Percentiles rank a stretch among this genome's conserved stretches.
Evolutionary conservation across 2,888 invertebrate genomes (phyloP).

Genomic region (Lasioglossum marginatum): DNA sequence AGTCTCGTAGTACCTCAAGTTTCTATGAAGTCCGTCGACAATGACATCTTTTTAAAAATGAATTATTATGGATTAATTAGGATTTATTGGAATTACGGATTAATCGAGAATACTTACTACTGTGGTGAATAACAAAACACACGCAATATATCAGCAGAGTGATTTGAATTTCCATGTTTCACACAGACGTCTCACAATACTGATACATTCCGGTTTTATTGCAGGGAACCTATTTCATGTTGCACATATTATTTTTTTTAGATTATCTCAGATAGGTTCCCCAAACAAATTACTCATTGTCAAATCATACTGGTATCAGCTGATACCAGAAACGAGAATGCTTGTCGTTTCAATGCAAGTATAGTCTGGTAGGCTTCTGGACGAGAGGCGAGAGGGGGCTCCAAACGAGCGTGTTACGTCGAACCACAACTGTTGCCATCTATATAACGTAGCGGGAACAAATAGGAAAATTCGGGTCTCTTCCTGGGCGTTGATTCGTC

Average conservation of each 20-base stretch:
- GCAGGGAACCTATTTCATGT: slow-evolving; percentile 17
- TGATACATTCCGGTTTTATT: slow-evolving; percentile 19
- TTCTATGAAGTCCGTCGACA: slow-evolving; percentile 90
- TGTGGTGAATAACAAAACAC: slow-evolving; percentile 37
- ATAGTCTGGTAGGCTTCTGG: too few relatives aligned
- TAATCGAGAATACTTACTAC: slow-evolving; percentile 55
- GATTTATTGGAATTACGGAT: too few relatives aligned
- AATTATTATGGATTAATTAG: neutral
- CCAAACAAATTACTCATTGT: slow-evolving; percentile 4
- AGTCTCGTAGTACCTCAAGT: slow-evolving; percentile 93
- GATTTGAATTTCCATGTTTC: slow-evolving; percentile 51
- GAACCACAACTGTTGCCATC: too few relatives aligned
- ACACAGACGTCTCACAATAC: slow-evolving; percentile 19
- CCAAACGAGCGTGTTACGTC: too few relatives aligned
- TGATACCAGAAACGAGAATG: neutral
- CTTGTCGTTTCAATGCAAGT: neutral
- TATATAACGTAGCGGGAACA: too few relatives aligned
- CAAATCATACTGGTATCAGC: neutral
- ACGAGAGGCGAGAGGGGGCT: too few relatives aligned
- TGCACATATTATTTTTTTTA: neutral
- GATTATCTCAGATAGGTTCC: neutral
- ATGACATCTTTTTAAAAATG: slow-evolving; percentile 27
- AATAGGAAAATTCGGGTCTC: too few relatives aligned
- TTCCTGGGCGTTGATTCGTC: too few relatives aligned
- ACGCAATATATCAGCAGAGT: slow-evolving; percentile 48